These are phyloP conservation scores for Vulpes lagopus DNA, from an alignment of 2,113 vertebrate species.

Conservation along the genomic window DNA sequence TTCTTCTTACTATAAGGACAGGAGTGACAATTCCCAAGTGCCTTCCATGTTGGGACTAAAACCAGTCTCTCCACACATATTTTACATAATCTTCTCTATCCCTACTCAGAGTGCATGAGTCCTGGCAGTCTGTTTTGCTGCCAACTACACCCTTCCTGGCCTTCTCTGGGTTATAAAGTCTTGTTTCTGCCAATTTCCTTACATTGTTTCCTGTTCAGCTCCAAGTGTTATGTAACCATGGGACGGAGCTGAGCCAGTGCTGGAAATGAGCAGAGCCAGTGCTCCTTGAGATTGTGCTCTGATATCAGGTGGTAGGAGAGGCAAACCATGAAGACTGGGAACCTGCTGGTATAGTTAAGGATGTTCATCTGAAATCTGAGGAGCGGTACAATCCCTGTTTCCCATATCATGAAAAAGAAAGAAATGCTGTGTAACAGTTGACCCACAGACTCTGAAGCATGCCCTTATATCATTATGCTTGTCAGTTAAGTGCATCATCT, in stretches of 20 bases:
- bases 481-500: background rate
- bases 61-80: background rate
- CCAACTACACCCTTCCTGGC: background rate
- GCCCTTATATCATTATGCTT: background rate
- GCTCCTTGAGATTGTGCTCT: background rate
- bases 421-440: background rate
- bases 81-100: background rate
- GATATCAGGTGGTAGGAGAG: background rate
- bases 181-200: background rate
- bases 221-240: background rate
- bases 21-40: background rate
- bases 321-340: background rate
- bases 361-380: background rate
- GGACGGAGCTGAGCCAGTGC: background rate
- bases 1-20: background rate
- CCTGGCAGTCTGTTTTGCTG: background rate
- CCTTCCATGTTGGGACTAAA: background rate
- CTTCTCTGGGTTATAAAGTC: background rate
- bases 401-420: background rate
- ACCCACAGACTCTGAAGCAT: background rate
- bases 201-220: background rate
- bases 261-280: background rate
- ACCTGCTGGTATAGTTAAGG: background rate
- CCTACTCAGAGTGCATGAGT: background rate
- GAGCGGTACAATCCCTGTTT: background rate